Evolutionary conservation across 2,888 invertebrate genomes (phyloP).

Genomic region (Lepidocyrtinus sp.): DNA sequence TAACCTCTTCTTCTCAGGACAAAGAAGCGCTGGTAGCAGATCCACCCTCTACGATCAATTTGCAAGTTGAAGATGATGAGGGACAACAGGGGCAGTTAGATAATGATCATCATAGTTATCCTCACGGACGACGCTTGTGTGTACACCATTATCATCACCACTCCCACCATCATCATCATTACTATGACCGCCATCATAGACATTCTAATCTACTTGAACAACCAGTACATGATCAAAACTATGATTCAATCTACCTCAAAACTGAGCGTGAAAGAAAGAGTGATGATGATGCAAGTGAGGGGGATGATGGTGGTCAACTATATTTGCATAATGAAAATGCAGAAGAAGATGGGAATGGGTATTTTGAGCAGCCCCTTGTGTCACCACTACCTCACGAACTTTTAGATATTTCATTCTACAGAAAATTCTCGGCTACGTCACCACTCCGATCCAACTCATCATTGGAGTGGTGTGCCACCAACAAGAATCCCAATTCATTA

Average conservation of each 20-base stretch:
- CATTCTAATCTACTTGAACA: slow-evolving; percentile 1
- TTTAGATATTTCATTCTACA: slow-evolving; percentile 52
- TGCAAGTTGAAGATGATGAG: not conserved
- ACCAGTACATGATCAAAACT: slow-evolving; percentile 9
- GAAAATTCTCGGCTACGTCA: slow-evolving; percentile 54
- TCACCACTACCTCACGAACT: slow-evolving; percentile 20
- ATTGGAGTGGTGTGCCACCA: not conserved
- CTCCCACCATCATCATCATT: slow-evolving; percentile 44
- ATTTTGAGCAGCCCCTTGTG: not conserved
- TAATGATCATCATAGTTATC: too few species aligned
- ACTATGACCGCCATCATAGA: slow-evolving; percentile 2
- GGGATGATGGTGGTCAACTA: not conserved
- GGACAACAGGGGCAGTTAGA: not conserved
- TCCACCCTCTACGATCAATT: not conserved
- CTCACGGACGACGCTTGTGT: slow-evolving; percentile 26
- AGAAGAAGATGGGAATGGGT: not conserved
- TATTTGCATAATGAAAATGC: slow-evolving; percentile 8
- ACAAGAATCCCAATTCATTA: not conserved
- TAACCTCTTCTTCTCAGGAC: not conserved
- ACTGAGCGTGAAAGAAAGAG: not conserved
- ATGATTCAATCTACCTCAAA: slow-evolving; percentile 5
- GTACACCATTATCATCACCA: slow-evolving; percentile 45
- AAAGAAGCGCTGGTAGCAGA: not conserved
- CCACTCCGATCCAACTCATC: slow-evolving; percentile 48
- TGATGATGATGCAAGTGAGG: slow-evolving; percentile 1